Conservation (phyloP, 2,113 vertebrate genomes). For the Recurvirostra avosetta region DNA sequence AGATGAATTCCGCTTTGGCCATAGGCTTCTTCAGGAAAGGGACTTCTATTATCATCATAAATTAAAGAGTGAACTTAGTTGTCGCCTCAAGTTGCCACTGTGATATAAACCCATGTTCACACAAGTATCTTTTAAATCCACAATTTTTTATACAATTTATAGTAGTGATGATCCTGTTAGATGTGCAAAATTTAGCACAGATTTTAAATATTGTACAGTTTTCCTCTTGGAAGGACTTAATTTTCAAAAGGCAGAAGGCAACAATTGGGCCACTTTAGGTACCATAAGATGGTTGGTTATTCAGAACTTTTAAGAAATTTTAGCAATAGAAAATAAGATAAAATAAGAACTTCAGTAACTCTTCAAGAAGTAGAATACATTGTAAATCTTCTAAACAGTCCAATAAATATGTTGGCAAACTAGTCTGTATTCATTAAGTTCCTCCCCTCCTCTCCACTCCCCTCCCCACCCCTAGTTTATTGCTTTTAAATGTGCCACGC, state of each 20-base stretch:
- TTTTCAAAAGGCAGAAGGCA: background rate
- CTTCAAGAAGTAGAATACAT: background rate
- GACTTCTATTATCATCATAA: background rate
- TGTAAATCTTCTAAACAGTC: background rate
- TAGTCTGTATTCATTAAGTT: background rate
- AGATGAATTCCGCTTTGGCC: background rate
- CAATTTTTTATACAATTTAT: background rate
- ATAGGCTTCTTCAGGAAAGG: background rate
- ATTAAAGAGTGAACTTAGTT: background rate
- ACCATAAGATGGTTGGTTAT: background rate
- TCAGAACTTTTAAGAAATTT: background rate
- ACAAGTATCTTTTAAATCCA: background rate
- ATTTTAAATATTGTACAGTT: background rate
- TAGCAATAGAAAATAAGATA: background rate
- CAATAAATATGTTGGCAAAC: background rate
- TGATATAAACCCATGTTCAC: background rate
- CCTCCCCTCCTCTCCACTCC: background rate
- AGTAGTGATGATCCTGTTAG: background rate
- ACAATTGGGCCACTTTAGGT: background rate
- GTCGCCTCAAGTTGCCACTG: background rate
- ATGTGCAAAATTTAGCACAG: background rate
- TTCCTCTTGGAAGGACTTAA: background rate
- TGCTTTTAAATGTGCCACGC: background rate
- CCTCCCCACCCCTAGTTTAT: background rate
- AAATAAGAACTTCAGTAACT: background rate